A percentile compares a stretch with the other conserved stretches of the same genome.
Conservation (phyloP, 2,113 vertebrate species). For the Macrotus californicus region DNA sequence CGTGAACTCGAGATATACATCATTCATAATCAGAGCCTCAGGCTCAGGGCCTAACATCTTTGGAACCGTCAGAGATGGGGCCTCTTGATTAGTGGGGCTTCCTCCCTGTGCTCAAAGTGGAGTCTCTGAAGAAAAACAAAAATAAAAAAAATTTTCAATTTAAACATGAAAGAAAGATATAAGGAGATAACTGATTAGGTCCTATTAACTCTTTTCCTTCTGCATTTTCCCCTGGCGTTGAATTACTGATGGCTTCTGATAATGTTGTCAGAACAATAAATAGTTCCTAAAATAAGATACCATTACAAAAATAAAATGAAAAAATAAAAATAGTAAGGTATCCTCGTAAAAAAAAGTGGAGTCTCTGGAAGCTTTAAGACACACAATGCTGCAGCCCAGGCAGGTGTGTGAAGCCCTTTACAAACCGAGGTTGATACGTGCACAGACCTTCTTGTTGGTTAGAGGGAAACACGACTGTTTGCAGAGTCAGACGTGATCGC, state of each 20-base stretch:
- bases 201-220: not conserved
- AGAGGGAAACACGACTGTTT: not conserved
- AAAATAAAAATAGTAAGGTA: not conserved
- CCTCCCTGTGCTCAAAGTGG: not conserved
- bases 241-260: not conserved
- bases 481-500: slow-evolving; percentile 4
- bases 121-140: not conserved
- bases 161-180: not conserved
- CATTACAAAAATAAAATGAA: not conserved
- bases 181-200: not conserved
- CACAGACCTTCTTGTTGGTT: not conserved
- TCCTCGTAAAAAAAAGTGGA: not conserved
- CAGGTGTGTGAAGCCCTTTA: not conserved
- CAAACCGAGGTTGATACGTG: not conserved
- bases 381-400: not conserved
- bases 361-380: not conserved
- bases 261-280: not conserved
- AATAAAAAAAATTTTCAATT: not conserved
- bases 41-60: not conserved
- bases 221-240: not conserved
- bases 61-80: not conserved
- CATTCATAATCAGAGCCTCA: not conserved
- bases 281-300: not conserved
- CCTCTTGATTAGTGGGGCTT: not conserved
- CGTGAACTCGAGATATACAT: not conserved